Evolutionary conservation across 2,113 vertebrate genomes (phyloP), one percentile per base, ranked within the genome.

Genomic region (Ascaphus truei): DNA sequence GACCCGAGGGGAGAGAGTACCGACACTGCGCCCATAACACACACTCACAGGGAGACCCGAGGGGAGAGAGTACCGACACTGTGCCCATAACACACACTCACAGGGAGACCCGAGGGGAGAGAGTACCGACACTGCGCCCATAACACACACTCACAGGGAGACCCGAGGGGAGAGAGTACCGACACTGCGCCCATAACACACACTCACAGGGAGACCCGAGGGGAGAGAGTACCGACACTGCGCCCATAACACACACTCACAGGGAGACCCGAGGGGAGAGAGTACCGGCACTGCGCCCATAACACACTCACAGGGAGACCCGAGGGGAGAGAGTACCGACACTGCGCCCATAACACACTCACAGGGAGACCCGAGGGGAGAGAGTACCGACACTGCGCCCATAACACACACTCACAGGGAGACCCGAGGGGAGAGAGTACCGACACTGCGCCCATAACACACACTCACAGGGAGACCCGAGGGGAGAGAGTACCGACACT

Each of bases 381-480:
- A 30, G 5, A 22, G 16, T 12, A 57, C 16, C 9, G 37, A 6
- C 3, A 22, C 12, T 10, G 7, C 31, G 5, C 31, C 11, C 31
- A 33, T 33, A 33, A 25, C 7, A 26, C 5, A 18, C n/a, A 95
- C 81, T 1, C 75, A 84, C 82, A 96, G 78, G 3, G 83, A 90
- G 62, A 96, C 84, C 94, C 95, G 64, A 29, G 15, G 13, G 7
- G 6, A 50, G 1, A 30, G 5, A 22, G 16, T 12, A 57, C 16
- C 9, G 37, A 6, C 3, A 22, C 12, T 10, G 7, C 31, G 5
- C 31, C 11, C 31, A 33, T 33, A 33, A 25, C 7, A 26, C 5
- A 18, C n/a, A 95, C 81, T 1, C 75, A 84, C 82, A 96, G 78
- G 3, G 83, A 90, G 62, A 96, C 84, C 94, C 95, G 64, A 29